Evolutionary conservation across 2,888 invertebrate species (phyloP), one percentile per base, ranked within the genome.

Genomic region (Papilio elwesi): DNA sequence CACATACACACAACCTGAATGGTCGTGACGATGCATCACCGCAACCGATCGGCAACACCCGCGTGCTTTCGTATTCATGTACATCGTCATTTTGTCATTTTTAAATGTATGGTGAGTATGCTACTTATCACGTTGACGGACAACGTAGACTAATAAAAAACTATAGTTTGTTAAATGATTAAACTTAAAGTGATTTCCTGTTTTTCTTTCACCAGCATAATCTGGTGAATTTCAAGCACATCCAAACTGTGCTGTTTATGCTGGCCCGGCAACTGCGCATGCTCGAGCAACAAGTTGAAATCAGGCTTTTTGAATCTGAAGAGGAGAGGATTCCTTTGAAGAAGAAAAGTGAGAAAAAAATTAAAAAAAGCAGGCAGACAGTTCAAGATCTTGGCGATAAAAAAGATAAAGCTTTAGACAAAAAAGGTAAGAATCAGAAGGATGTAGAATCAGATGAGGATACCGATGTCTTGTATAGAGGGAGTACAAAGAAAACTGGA

Each of bases 261-360:
- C 73, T 92, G 43, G 92, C 92, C 12, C 82, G 88, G 0, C 90
- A 91, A 53, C 80, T 90, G 81, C 88, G 90, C 0, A 66, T 92
- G 76, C 80, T 92, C 1, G 85, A 89, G 74, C 89, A 88, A 52
- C 81, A 83, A 16, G 90, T 91, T 0, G 89, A 90, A 74, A 80
- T 91, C 6, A 80, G 80, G 71, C 73, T 83, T 9, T 47, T 74
- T 3, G 82, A 82, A 9, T 10, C 74, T 70, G 9, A 79, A 79
- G 75, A 74, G 36, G 74, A 69, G 71, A 73, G 53, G 67, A 57
- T 68, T 49, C 68, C 15, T 15, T 68, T 69, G 67, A 68, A 26
- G 69, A 72, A 26, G 70, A 11, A 70, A 73, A 66, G 76, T 74
- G 55, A 74, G 63, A 69, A 71, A 62, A 62, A 62, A 15, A 62